A percentile compares a stretch with the other conserved stretches of the same genome.
Evolutionary conservation across 2,113 vertebrate species (phyloP).

Genomic region (Sceloporus tristichus): DNA sequence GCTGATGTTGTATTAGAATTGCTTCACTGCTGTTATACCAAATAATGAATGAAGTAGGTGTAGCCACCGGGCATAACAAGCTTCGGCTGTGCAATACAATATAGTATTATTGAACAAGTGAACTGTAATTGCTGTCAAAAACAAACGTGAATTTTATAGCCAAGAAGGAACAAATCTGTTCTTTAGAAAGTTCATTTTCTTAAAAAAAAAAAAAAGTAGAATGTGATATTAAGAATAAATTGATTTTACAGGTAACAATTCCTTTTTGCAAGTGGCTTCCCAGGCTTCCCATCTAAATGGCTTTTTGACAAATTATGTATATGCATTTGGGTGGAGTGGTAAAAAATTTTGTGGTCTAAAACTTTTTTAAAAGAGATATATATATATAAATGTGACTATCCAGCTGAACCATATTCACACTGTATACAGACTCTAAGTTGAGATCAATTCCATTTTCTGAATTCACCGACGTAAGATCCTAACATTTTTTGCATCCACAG

Average conservation of each 20-base stretch:
- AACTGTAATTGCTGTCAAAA: conserved; percentile 2
- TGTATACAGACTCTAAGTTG: no score
- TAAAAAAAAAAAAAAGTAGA: background rate
- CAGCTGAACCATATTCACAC: background rate
- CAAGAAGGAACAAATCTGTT: background rate
- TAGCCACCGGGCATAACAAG: background rate
- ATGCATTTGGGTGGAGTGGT: background rate
- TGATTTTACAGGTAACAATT: conserved; percentile 21
- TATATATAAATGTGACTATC: background rate
- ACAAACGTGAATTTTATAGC: conserved; percentile 51
- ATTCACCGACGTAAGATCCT: no score
- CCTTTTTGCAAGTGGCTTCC: background rate
- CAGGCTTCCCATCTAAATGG: background rate
- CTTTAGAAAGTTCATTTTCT: background rate
- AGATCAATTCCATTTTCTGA: no score
- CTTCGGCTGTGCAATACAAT: background rate
- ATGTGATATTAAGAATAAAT: conserved; percentile 29
- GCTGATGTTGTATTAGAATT: background rate
- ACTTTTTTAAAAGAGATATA: background rate
- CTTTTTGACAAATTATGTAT: background rate
- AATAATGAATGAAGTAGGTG: conserved; percentile 16
- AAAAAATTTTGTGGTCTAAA: background rate
- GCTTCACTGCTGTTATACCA: background rate
- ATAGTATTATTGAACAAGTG: conserved; percentile 37
- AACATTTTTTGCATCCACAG: no score